Percentiles rank a stretch among this genome's conserved stretches.
phyloP scores from a whole-genome alignment of 2,797 vertebrate species.

The Cossypha polioptera region DNA sequence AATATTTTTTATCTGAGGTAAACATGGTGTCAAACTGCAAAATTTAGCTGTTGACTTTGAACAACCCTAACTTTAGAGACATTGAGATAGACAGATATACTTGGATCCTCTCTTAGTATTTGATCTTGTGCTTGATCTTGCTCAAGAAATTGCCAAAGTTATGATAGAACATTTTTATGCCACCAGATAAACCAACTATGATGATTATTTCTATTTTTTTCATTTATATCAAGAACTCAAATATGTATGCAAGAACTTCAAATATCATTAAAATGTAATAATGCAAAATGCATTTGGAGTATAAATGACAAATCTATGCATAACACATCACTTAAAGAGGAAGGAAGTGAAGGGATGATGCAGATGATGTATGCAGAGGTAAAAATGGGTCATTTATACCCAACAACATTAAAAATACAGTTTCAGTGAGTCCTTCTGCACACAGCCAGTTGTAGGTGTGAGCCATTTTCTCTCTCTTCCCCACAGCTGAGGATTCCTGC shows the following conservation, averaged over 20 bases:
- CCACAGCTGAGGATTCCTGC: background rate
- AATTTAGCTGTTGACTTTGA: conserved; percentile 1
- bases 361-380: conserved; percentile 48
- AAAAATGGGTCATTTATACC: conserved; percentile 55
- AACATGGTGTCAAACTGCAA: background rate
- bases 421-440: background rate
- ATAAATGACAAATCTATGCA: conserved; percentile 62
- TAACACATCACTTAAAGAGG: conserved; percentile 55
- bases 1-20: background rate
- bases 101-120: background rate
- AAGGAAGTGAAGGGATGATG: conserved; percentile 54
- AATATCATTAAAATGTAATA: conserved; percentile 71
- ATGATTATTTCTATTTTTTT: conserved; percentile 60
- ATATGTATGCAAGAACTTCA: conserved; percentile 66
- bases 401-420: background rate
- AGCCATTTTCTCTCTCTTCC: background rate
- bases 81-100: background rate
- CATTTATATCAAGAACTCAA: conserved; percentile 61
- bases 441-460: background rate
- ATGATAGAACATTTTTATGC: conserved; percentile 24
- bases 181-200: conserved; percentile 45
- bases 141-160: conserved; percentile 31
- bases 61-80: background rate
- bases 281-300: conserved; percentile 61
- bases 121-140: conserved; percentile 40